Evolutionary conservation across 2,888 invertebrate species (phyloP).

Genomic region (Monoplex corrugatus): DNA sequence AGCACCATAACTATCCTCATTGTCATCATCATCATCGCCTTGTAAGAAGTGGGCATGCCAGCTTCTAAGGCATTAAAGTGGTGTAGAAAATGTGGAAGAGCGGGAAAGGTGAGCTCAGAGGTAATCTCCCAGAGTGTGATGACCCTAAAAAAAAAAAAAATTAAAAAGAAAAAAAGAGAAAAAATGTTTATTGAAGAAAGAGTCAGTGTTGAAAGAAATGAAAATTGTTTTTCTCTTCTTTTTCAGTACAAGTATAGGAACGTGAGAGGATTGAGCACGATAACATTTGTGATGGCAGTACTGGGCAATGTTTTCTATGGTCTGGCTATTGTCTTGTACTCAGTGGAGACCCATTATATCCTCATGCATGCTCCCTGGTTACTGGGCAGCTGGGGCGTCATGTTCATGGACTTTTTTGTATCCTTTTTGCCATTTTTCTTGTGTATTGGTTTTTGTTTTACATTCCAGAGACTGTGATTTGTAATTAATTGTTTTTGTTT

Average conservation of each 20-base stretch:
- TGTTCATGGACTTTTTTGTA: slow-evolving; percentile 81
- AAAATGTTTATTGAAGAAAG: neutral
- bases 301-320: slow-evolving; percentile 80
- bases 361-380: slow-evolving; percentile 82
- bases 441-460: neutral
- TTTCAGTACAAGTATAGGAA: slow-evolving; percentile 75
- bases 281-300: slow-evolving; percentile 76
- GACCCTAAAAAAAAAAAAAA: no score
- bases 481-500: neutral
- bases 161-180: neutral
- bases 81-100: neutral
- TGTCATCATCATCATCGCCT: no score
- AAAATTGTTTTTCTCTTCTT: neutral
- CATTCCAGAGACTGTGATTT: no score
- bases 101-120: neutral
- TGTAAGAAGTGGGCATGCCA: no score
- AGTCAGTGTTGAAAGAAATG: neutral
- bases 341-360: slow-evolving; percentile 66
- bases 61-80: neutral
- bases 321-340: slow-evolving; percentile 75
- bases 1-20: no score
- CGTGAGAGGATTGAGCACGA: slow-evolving; percentile 76
- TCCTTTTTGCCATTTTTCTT: slow-evolving; percentile 64
- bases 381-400: slow-evolving; percentile 81
- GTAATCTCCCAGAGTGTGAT: neutral